Percentiles rank a stretch among this genome's conserved stretches.
These are phyloP conservation scores for Margarornis squamiger DNA, from an alignment of 2,797 vertebrate genomes.

Conservation along the genomic window DNA sequence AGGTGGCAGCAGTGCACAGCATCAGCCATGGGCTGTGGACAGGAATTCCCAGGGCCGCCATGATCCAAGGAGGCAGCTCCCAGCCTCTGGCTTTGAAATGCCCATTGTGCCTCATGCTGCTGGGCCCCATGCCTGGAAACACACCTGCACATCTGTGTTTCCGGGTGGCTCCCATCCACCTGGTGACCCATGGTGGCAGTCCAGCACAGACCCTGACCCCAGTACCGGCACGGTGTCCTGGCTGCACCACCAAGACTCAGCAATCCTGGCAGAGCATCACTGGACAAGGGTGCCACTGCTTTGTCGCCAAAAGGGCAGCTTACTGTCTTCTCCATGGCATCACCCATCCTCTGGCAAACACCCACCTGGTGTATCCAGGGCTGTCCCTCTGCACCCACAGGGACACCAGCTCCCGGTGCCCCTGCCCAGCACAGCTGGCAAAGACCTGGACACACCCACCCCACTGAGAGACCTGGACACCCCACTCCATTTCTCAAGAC, in stretches of 20 bases:
- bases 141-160: not conserved
- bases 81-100: not conserved
- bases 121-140: not conserved
- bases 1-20: not conserved
- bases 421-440: accelerated
- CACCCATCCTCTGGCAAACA: not conserved
- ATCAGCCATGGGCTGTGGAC: not conserved
- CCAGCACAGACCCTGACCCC: not conserved
- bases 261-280: not conserved
- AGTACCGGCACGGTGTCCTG: accelerated
- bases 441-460: not conserved
- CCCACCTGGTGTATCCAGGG: not conserved
- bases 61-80: not conserved
- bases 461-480: not conserved
- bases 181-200: not conserved
- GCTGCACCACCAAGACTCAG: not conserved
- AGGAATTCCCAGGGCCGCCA: not conserved
- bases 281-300: not conserved
- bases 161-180: not conserved
- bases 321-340: not conserved
- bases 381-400: not conserved
- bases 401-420: accelerated
- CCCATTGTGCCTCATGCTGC: not conserved
- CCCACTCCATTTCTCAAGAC: not conserved
- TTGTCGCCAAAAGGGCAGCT: not conserved